Conservation (phyloP, 1,140 invertebrate genomes). For the Muscidifurax raptorellus region DNA sequence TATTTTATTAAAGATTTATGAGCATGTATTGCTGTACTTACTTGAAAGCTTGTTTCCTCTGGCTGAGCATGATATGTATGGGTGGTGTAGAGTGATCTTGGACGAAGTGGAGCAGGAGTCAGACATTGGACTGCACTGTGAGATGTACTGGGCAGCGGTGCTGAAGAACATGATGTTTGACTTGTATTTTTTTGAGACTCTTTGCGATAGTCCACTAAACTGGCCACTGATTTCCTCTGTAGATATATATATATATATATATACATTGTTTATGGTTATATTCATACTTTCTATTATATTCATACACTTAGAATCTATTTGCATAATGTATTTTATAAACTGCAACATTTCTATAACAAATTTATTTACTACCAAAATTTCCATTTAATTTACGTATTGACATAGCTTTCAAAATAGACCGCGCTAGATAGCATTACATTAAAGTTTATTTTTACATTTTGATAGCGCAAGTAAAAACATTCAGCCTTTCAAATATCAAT, state of each 20-base stretch:
- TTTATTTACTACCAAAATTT: too few relatives aligned
- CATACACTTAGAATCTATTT: too few relatives aligned
- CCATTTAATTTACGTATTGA: too few relatives aligned
- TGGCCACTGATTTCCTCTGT: slow-evolving; percentile 60
- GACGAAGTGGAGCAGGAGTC: slow-evolving; percentile 61
- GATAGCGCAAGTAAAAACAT: not conserved
- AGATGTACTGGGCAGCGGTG: slow-evolving; percentile 55
- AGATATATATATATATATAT: too few relatives aligned
- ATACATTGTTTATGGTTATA: too few relatives aligned
- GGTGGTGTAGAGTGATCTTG: slow-evolving; percentile 68
- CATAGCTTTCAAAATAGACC: too few relatives aligned
- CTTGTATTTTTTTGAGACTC: slow-evolving; percentile 63
- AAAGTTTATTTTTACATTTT: not conserved
- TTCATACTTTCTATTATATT: not conserved
- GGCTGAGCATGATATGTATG: slow-evolving; percentile 68
- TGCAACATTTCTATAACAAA: too few relatives aligned
- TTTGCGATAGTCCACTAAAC: slow-evolving; percentile 61
- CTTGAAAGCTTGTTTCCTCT: slow-evolving; percentile 64
- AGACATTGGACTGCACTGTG: slow-evolving; percentile 58
- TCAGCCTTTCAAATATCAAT: not conserved
- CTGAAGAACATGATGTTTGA: slow-evolving; percentile 53
- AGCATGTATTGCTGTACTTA: slow-evolving; percentile 37
- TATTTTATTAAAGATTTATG: not conserved
- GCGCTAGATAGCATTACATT: not conserved
- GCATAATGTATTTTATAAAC: too few relatives aligned